These are phyloP conservation scores for Diadegma fenestrale DNA, from an alignment of 2,888 invertebrate species.

Conservation along the genomic window DNA sequence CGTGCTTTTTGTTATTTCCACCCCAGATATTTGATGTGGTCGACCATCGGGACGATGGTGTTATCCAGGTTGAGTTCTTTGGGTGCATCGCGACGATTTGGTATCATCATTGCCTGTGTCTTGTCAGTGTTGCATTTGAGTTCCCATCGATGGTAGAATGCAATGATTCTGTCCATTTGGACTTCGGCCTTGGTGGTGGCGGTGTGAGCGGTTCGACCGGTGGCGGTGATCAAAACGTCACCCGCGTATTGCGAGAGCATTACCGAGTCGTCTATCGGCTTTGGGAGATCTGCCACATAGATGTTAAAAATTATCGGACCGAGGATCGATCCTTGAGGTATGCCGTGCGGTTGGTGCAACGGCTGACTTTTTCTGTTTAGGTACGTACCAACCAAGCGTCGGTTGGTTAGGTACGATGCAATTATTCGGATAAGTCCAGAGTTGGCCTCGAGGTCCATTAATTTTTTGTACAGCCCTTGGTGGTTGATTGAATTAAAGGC, in stretches of 20 bases:
- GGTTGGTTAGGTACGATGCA: conserved; percentile 29
- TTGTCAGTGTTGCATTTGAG: conserved; percentile 32
- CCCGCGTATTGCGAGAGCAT: conserved; percentile 33
- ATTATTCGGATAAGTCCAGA: conserved; percentile 14
- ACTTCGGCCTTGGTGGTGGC: conserved; percentile 14
- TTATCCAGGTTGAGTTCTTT: conserved; percentile 37
- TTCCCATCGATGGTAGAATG: conserved; percentile 29
- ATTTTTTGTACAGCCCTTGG: conserved; percentile 22
- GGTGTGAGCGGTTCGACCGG: conserved; percentile 15
- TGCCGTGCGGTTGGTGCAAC: conserved; percentile 15
- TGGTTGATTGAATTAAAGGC: conserved; percentile 28
- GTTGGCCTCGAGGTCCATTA: conserved; percentile 11
- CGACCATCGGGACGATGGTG: conserved; percentile 19
- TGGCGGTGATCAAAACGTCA: conserved; percentile 16
- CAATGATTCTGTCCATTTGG: conserved; percentile 32
- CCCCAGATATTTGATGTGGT: conserved; percentile 27
- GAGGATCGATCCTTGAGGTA: conserved; percentile 29
- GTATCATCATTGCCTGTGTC: conserved; percentile 32
- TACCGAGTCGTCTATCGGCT: conserved; percentile 25
- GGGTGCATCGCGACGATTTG: conserved; percentile 24
- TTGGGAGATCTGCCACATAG: conserved; percentile 25
- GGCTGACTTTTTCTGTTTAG: conserved; percentile 17
- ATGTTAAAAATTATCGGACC: conserved; percentile 32
- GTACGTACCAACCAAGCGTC: conserved; percentile 19
- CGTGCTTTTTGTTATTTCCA: conserved; percentile 29